Base-by-base conservation (phyloP, 2,113 vertebrate species). In the Aegypius monachus region DNA sequence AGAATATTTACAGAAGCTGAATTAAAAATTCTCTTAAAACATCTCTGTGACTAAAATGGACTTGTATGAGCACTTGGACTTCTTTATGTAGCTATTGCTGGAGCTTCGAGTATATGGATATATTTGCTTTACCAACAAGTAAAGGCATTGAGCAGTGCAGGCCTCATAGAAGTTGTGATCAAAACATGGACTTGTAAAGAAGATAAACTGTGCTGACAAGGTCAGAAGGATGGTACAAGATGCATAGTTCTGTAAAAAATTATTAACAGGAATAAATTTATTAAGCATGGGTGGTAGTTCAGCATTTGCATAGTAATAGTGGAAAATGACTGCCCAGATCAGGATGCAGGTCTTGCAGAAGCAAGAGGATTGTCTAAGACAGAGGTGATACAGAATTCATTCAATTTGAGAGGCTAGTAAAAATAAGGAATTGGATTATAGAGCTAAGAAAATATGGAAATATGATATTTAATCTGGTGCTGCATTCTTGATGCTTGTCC, bases 61-160 rank as follows among this genome's bases (percentile, higher is more conserved):
- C 17, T 67, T 67, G 5, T 42, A 5, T 10, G 32, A 84, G 14
- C 20, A 29, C 17, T 89, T 67, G 32, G 17, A 32, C 23, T 59
- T 61, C 27, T 71, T 59, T n/a, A n/a, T 36, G 11, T 22, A 70
- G 36, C 32, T 8, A 25, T 38, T 62, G 12, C 61, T 85, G 18
- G 45, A 75, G 7, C 21, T 58, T 63, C 1, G 0, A 48, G 3
- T 42, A 0, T n/a, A 4, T 78, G 31, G 18, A 34, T 93, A 1
- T 48, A 40, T 81, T 85, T 93, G 42, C 21, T 88, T 90, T 94
- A 42, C 27, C 42, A 71, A 16, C 36, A 29, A 95, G 25, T 29
- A 42, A 47, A 82, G 31, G 9, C 23, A 27, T 13, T 48, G 45
- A 58, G 65, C n/a, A 50, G 26, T 74, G 23, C 45, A 84, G 59